phyloP scores from a whole-genome alignment of 1,140 invertebrate genomes.

The Lordiphosa stackelbergi region DNA sequence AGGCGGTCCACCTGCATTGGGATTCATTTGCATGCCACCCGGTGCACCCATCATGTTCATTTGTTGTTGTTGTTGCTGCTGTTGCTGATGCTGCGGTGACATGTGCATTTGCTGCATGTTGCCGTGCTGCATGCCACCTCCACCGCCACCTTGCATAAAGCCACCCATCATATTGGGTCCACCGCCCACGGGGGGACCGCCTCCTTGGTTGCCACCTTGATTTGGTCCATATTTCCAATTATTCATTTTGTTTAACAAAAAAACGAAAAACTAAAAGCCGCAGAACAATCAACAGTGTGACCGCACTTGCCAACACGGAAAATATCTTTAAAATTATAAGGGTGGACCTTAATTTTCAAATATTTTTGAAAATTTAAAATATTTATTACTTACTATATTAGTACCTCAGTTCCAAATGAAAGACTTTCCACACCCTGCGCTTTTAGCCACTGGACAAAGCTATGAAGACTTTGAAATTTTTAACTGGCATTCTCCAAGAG shows the following conservation, averaged over 20 bases:
- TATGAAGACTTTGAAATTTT: slow-evolving; percentile 4
- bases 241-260: slow-evolving; percentile 5
- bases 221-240: slow-evolving; percentile 70
- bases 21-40: slow-evolving; percentile 60
- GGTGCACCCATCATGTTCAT: slow-evolving; percentile 63
- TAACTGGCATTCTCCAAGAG: slow-evolving; percentile 7
- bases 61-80: slow-evolving; percentile 67
- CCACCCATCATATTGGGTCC: slow-evolving; percentile 64
- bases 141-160: slow-evolving; percentile 48
- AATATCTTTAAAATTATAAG: no score
- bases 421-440: slow-evolving; percentile 6
- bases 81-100: slow-evolving; percentile 61
- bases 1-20: slow-evolving; percentile 43
- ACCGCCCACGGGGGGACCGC: slow-evolving; percentile 27
- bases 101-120: slow-evolving; percentile 57
- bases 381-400: no score
- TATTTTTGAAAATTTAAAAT: no score
- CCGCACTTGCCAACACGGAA: no score
- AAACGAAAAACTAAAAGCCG: background rate
- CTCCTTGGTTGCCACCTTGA: slow-evolving; percentile 51
- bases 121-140: slow-evolving; percentile 47
- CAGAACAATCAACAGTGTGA: no score
- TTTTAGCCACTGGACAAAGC: slow-evolving; percentile 8
- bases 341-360: no score
- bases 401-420: slow-evolving; percentile 8